Conservation (phyloP, 2,797 vertebrate genomes). For the Alouatta caraya region DNA sequence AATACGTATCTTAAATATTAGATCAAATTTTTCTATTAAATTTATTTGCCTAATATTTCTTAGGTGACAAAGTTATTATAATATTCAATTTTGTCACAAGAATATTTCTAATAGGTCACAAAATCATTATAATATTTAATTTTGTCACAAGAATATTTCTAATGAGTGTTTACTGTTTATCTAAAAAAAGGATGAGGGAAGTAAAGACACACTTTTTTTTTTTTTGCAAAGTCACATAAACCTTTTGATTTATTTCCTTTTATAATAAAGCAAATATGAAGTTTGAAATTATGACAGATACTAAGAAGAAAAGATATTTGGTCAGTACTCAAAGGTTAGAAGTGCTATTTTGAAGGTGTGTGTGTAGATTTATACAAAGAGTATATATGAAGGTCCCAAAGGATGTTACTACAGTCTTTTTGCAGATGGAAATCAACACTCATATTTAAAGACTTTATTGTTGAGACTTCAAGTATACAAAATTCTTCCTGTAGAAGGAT, state of each 20-base stretch:
- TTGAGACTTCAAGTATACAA: not conserved
- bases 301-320: not conserved
- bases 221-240: not conserved
- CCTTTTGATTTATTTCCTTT: not conserved
- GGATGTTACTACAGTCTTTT: not conserved
- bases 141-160: no score
- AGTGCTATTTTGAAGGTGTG: not conserved
- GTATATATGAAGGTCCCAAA: not conserved
- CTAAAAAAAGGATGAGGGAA: not conserved
- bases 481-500: not conserved
- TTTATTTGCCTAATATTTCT: not conserved
- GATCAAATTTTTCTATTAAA: not conserved
- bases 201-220: not conserved
- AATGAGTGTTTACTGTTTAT: not conserved
- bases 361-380: not conserved
- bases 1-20: not conserved
- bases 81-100: not conserved
- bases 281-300: not conserved
- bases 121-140: no score
- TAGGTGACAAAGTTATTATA: not conserved
- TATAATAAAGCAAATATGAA: not conserved
- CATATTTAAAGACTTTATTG: not conserved
- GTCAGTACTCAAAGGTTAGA: not conserved
- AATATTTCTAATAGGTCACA: not conserved
- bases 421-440: not conserved